These are phyloP conservation scores for Oenanthe melanoleuca DNA, from an alignment of 2,113 vertebrate species.

Conservation along the genomic window DNA sequence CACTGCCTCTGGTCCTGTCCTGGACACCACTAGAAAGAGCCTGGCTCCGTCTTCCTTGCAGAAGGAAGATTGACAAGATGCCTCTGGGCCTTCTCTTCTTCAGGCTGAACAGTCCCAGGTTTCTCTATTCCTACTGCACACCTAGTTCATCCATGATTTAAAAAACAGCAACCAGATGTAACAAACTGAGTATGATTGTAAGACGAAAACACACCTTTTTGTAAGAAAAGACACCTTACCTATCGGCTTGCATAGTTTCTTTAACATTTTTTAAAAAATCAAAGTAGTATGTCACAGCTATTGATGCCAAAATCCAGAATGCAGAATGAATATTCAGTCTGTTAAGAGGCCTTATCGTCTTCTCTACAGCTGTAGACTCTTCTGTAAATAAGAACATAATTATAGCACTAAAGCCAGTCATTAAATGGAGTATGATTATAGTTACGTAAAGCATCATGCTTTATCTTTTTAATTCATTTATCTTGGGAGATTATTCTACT, in stretches of 20 bases:
- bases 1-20: not conserved
- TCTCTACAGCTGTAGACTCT: conserved; percentile 76
- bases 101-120: not conserved
- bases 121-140: not conserved
- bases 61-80: not conserved
- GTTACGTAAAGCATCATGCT: not conserved
- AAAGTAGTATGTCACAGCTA: conserved; percentile 88
- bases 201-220: not conserved
- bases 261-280: conserved; percentile 87
- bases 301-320: conserved; percentile 91
- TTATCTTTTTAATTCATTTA: conserved; percentile 18
- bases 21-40: not conserved
- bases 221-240: conserved; percentile 73
- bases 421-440: not conserved
- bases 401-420: conserved; percentile 1
- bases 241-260: conserved; percentile 82
- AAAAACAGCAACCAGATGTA: not conserved
- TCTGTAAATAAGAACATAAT: conserved; percentile 73
- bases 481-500: not conserved
- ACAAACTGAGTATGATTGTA: not conserved
- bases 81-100: not conserved
- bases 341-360: conserved; percentile 78
- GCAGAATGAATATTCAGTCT: conserved; percentile 90
- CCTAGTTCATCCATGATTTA: not conserved
- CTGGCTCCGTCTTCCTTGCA: not conserved